Base-by-base conservation (phyloP, 2,888 invertebrate genomes). In the Hirtodrosophila trivittata region DNA sequence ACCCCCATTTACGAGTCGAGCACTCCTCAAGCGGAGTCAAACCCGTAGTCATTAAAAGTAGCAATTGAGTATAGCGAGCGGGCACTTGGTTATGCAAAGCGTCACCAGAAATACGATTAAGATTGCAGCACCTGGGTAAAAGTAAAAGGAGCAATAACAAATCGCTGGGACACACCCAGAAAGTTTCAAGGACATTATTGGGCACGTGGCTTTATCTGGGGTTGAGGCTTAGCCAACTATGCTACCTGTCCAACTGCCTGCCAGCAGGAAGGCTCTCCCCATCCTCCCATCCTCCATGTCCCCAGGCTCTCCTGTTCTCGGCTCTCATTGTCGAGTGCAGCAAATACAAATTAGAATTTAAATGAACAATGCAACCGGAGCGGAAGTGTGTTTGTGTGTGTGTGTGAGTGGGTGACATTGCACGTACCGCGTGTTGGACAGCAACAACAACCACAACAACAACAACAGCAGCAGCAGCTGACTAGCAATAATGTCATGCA, bases 311-410 rank as follows among this genome's bases (percentile, higher is more conserved):
- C 35, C 60, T 63, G 59, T 57, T 45, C 68, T 46, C 72, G 57
- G 55, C 47, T 63, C 59, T 42, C 35, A 70, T 62, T 70, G 74
- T 76, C 58, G 77, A 85, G 74, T 82, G 75, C 76, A 75, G 69
- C 81, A 86, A 83, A 85, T 78, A 82, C 78, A 87, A 83, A 83
- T 86, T 83, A 87, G 82, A 83, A 83, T 86, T 83, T 83, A 85
- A 86, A 86, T 82, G 82, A 87, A 77, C 87, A 81, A 83, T 81
- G 80, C 86, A 86, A 70, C 69, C 76, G 54, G 66, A 67, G 60
- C 86, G 80, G 86, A 86, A 82, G 83, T 85, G 54, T 60, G 46
- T 55, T 47, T 47, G 69, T 21, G 32, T 63, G 30, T 47, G 56
- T 49, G 54, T 59, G 38, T 41, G 35, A 47, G 77, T 58, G 66